These are phyloP conservation scores for Entomyzon cyanotis DNA, from an alignment of 2,113 vertebrate species.

Conservation along the genomic window DNA sequence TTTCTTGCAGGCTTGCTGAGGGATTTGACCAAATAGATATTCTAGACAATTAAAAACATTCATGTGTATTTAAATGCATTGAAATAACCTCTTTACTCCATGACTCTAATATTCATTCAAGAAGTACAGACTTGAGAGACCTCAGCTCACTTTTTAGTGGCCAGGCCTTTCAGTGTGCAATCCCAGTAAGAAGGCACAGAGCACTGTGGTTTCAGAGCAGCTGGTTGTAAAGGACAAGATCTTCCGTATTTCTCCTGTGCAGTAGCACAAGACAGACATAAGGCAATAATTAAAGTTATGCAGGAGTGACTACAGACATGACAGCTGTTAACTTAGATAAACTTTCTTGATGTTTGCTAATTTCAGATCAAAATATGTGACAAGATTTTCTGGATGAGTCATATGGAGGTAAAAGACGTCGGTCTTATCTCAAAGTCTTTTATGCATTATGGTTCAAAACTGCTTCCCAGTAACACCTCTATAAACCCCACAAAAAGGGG, in stretches of 20 bases:
- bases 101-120: not conserved
- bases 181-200: not conserved
- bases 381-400: not conserved
- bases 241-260: not conserved
- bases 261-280: not conserved
- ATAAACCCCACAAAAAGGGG: not conserved
- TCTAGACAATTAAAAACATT: not conserved
- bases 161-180: not conserved
- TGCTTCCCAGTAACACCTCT: not conserved
- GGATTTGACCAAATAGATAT: not conserved
- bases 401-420: not conserved
- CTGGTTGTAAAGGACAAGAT: not conserved
- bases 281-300: not conserved
- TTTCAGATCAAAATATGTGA: constrained; percentile 1
- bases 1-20: not conserved
- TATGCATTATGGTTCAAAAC: not conserved
- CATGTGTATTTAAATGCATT: not conserved
- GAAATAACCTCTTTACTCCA: not conserved
- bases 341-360: constrained; percentile 11
- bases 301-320: not conserved
- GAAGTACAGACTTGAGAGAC: not conserved
- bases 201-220: not conserved
- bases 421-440: not conserved
- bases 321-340: constrained; percentile 1
- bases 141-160: not conserved